Evolutionary conservation across 2,888 invertebrate species (phyloP).

Genomic region (Lasioglossum vierecki): DNA sequence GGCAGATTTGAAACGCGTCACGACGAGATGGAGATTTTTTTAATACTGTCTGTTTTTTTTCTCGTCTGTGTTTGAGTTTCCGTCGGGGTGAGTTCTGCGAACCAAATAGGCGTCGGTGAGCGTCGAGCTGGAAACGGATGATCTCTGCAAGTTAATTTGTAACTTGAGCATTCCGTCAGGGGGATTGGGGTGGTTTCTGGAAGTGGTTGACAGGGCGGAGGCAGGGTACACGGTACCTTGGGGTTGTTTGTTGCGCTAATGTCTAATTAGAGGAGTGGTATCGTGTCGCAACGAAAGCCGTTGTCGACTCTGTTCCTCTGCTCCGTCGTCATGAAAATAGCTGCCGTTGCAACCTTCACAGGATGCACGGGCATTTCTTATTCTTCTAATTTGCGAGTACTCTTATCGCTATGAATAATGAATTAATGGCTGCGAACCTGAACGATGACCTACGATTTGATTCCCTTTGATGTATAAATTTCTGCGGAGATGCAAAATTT

Average conservation of each 20-base stretch:
- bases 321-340: conserved; percentile 54
- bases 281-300: conserved; percentile 77
- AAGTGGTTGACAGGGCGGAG: conserved; percentile 62
- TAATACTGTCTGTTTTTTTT: conserved; percentile 42
- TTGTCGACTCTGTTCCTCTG: conserved; percentile 55
- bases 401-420: conserved; percentile 10
- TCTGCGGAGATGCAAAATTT: neutral
- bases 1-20: conserved; percentile 28
- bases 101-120: conserved; percentile 57
- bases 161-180: conserved; percentile 80
- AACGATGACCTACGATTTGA: conserved; percentile 12
- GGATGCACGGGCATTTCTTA: neutral
- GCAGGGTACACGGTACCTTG: conserved; percentile 73
- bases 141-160: conserved; percentile 83
- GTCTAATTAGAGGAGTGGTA: conserved; percentile 83
- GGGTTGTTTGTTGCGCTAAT: conserved; percentile 83
- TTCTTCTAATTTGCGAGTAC: neutral
- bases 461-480: neutral
- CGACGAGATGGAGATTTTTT: conserved; percentile 23
- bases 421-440: conserved; percentile 11
- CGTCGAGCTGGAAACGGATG: conserved; percentile 77
- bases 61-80: conserved; percentile 64
- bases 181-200: conserved; percentile 67
- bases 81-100: conserved; percentile 40
- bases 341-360: conserved; percentile 34